phyloP scores from a whole-genome alignment of 1,140 invertebrate genomes.

The Lethrus apterus region DNA sequence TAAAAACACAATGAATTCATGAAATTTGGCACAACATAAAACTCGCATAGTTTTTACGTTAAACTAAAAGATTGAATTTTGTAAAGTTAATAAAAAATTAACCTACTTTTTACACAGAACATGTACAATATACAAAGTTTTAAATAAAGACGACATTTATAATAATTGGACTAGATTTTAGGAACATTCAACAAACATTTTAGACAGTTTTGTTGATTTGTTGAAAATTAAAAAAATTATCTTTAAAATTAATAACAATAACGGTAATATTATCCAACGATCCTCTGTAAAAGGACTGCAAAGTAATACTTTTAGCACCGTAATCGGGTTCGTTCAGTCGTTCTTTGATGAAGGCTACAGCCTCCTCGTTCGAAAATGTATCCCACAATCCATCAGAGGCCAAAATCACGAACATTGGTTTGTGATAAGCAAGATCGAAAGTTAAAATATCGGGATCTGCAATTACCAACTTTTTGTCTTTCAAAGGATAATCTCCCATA shows the following conservation, averaged over 20 bases:
- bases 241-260: slow-evolving; percentile 78
- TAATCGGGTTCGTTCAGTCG: slow-evolving; percentile 75
- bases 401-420: slow-evolving; percentile 82
- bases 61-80: not conserved
- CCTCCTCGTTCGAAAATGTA: slow-evolving; percentile 90
- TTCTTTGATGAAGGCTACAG: slow-evolving; percentile 77
- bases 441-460: slow-evolving; percentile 92
- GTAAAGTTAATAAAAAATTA: not conserved
- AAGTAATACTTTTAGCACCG: slow-evolving; percentile 82
- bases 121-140: not conserved
- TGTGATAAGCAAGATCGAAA: slow-evolving; percentile 80
- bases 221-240: slow-evolving; percentile 40
- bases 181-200: not conserved
- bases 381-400: slow-evolving; percentile 97
- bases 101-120: not conserved
- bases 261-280: slow-evolving; percentile 95
- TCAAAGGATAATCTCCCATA: slow-evolving; percentile 90
- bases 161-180: not conserved
- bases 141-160: not conserved
- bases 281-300: slow-evolving; percentile 85
- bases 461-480: slow-evolving; percentile 88
- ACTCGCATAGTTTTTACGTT: too few relatives aligned
- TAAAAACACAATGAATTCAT: too few relatives aligned
- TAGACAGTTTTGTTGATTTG: not conserved
- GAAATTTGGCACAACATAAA: too few relatives aligned